A percentile compares a stretch with the other conserved stretches of the same genome.
These are phyloP conservation scores for Salvator merianae DNA, from an alignment of 2,113 vertebrate genomes.

Conservation along the genomic window DNA sequence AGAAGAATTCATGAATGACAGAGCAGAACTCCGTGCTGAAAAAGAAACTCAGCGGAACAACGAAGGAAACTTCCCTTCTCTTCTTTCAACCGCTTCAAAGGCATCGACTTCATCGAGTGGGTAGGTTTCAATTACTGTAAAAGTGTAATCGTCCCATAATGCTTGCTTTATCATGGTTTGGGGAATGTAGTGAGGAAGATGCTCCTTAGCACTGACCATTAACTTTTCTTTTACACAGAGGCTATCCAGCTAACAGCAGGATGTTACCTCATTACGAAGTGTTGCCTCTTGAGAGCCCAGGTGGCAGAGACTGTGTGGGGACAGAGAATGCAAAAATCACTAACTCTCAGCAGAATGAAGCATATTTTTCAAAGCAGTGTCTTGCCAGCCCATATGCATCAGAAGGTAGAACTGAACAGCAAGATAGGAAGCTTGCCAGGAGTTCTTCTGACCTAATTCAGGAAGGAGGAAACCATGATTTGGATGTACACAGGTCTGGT, in stretches of 20 bases:
- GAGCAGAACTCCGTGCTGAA: conserved; percentile 59
- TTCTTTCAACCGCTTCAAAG: conserved; percentile 52
- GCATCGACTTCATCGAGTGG: conserved; percentile 62
- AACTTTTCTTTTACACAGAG: conserved; percentile 35
- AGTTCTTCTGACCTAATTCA: neutral
- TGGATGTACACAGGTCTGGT: neutral
- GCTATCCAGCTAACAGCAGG: conserved; percentile 47
- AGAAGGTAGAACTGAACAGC: neutral
- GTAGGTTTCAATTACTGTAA: conserved; percentile 62
- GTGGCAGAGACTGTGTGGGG: neutral
- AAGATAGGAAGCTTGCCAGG: accelerated
- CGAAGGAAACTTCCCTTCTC: conserved; percentile 41
- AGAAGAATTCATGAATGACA: conserved; percentile 51
- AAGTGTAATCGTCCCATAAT: neutral
- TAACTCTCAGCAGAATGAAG: neutral
- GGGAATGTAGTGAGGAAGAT: neutral
- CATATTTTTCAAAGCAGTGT: neutral
- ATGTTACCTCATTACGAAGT: conserved; percentile 29
- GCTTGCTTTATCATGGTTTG: neutral
- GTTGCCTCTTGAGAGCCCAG: neutral
- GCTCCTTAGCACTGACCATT: neutral
- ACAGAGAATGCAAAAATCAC: neutral
- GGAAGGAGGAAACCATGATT: neutral
- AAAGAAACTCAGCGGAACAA: conserved; percentile 55
- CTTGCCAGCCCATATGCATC: neutral